Base-by-base conservation (phyloP, 2,888 invertebrate species). In the Trachelus troglodyta region DNA sequence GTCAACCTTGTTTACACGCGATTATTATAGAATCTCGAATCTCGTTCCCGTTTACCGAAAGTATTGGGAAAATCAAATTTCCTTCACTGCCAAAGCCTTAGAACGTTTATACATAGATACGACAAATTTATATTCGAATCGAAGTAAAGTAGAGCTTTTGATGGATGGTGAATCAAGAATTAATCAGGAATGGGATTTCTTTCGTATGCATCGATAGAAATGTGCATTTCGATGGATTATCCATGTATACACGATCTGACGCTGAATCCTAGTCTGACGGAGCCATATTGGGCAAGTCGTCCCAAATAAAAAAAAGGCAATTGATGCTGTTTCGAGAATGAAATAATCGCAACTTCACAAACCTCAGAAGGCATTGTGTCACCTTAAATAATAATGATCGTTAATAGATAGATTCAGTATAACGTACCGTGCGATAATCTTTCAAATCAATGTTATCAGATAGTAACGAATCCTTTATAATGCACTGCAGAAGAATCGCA, bases 51-150 rank as follows among this genome's bases (percentile, higher is more conserved):
- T 81, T 79, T 79, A 83, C 76, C 81, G 84, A 83, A 82, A 79
- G 82, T 80, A 83, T 85, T 81, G 34, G 85, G 83, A 85, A 85
- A 87, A 88, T 89, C 87, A 89, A 89, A 87, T 87, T 87, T 89
- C 87, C 87, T 87, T 89, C 91, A 91, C 91, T 91, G 91, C 91
- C 91, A 90, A 91, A 91, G 91, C 90, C 90, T 91, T 91, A 90
- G 91, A 90, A 89, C 90, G 89, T 91, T 88, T 91, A 91, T 90
- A 89, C 88, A 89, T 90, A 87, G 87, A 87, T 87, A 86, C 86
- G 83, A 79, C 40, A 75, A 40, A 77, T 77, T 75, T 74, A 82
- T 85, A 85, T 35, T 80, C 73, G 73, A 79, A 40, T 81, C 31
- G 33, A 78, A 37, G 34, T 56, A 69, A n/a, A 31, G 37, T 79